Percentiles rank a stretch among this genome's conserved stretches.
phyloP scores from a whole-genome alignment of 2,888 invertebrate genomes.

The Xestia c-nigrum region DNA sequence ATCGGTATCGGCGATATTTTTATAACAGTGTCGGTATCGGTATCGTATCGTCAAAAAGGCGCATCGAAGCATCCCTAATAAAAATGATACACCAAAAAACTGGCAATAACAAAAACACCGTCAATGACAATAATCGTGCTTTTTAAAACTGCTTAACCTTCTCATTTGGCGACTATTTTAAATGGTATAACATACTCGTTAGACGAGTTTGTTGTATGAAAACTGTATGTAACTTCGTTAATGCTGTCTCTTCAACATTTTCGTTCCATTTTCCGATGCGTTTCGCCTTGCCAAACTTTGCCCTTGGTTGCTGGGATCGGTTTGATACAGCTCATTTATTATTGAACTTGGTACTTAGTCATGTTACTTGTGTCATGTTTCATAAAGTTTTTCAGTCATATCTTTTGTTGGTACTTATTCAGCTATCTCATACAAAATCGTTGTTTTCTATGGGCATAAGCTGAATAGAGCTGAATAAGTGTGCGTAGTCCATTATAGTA shows the following conservation, averaged over 20 bases:
- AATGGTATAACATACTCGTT: conserved; percentile 51
- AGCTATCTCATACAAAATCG: too few relatives aligned
- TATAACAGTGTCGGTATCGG: too few relatives aligned
- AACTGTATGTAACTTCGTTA: conserved; percentile 66
- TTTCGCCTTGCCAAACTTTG: conserved; percentile 29
- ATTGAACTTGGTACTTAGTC: background rate
- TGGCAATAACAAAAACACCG: background rate
- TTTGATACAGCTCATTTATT: conserved; percentile 15
- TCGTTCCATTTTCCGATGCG: conserved; percentile 27
- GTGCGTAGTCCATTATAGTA: too few relatives aligned
- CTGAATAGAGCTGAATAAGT: too few relatives aligned
- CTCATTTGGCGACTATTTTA: background rate
- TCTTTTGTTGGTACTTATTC: background rate
- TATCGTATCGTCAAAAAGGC: too few relatives aligned
- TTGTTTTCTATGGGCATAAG: too few relatives aligned
- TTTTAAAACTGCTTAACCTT: background rate
- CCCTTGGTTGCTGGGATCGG: background rate
- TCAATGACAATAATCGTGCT: background rate
- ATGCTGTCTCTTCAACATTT: conserved; percentile 44
- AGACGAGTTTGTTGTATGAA: conserved; percentile 51
- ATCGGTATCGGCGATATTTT: too few relatives aligned
- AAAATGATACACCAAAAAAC: background rate
- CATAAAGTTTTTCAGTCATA: too few relatives aligned
- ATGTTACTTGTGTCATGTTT: background rate
- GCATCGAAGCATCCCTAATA: too few relatives aligned